Conservation (phyloP, 1,140 invertebrate genomes). For the Cyclina sinensis region DNA sequence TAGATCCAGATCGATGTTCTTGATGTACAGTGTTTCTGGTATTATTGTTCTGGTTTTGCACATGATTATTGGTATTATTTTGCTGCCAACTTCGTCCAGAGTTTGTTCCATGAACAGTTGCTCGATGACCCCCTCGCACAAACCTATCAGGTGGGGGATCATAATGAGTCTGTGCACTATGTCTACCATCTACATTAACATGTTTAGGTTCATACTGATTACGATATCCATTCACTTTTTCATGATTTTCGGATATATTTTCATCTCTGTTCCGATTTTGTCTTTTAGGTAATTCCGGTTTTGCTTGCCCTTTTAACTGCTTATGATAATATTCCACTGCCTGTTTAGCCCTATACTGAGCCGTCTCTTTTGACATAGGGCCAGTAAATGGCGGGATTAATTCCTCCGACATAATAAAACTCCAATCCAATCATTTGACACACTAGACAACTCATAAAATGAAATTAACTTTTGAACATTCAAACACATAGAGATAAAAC, state of each 20-base stretch:
- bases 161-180: constrained; percentile 51
- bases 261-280: constrained; percentile 42
- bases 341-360: constrained; percentile 79
- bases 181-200: constrained; percentile 54
- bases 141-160: constrained; percentile 41
- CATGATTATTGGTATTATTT: constrained; percentile 51
- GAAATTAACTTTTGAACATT: constrained; percentile 44
- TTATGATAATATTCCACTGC: constrained; percentile 83
- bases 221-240: constrained; percentile 59
- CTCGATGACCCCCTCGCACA: constrained; percentile 71
- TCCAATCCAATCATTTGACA: constrained; percentile 44
- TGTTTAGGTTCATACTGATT: constrained; percentile 46
- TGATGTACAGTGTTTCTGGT: constrained; percentile 33
- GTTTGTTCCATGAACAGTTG: constrained; percentile 74
- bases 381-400: constrained; percentile 65
- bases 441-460: constrained; percentile 41
- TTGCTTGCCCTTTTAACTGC: constrained; percentile 68
- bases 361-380: constrained; percentile 74
- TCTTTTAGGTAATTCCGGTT: constrained; percentile 43
- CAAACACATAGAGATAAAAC: constrained; percentile 9
- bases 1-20: constrained; percentile 60
- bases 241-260: constrained; percentile 30
- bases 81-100: constrained; percentile 39
- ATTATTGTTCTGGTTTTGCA: constrained; percentile 60
- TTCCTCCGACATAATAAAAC: constrained; percentile 67